Evolutionary conservation across 2,888 invertebrate genomes (phyloP).

Genomic region (Caenorhabditis zanzibari): DNA sequence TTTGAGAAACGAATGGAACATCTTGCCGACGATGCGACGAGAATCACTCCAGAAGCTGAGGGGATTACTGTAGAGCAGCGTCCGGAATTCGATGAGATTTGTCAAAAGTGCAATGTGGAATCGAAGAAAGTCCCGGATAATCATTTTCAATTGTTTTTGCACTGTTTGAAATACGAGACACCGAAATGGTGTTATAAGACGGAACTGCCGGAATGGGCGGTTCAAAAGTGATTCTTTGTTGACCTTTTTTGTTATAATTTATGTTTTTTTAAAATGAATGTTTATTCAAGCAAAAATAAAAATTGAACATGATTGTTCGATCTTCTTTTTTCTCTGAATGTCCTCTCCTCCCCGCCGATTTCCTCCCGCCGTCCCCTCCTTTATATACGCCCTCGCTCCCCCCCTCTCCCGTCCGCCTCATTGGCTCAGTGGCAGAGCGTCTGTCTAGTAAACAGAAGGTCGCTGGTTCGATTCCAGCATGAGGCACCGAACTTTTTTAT

Average conservation of each 20-base stretch:
- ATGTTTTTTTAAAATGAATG: neutral
- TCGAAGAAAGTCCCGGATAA: conserved; percentile 74
- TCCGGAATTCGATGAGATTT: conserved; percentile 78
- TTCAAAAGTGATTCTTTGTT: conserved; percentile 41
- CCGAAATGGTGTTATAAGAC: conserved; percentile 79
- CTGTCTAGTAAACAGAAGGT: conserved; percentile 82
- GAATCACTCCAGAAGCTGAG: conserved; percentile 62
- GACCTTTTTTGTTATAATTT: conserved; percentile 4
- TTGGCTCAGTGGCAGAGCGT: conserved; percentile 82
- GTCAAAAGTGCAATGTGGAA: conserved; percentile 80
- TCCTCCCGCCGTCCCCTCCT: neutral
- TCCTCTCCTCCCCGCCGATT: neutral
- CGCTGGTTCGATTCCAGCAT: conserved; percentile 81
- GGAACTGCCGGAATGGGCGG: conserved; percentile 81
- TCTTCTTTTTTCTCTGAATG: neutral
- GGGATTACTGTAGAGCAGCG: conserved; percentile 68
- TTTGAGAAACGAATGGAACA: conserved; percentile 74
- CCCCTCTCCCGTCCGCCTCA: conserved; percentile 59
- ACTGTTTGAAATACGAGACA: conserved; percentile 82
- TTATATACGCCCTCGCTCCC: neutral
- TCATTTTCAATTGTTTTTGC: conserved; percentile 79
- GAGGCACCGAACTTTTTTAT: conserved; percentile 67
- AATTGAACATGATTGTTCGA: neutral
- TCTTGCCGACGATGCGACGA: conserved; percentile 62
- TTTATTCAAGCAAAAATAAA: neutral